A percentile compares a stretch with the other conserved stretches of the same genome.
Conservation (phyloP, 2,888 invertebrate species). For the Synergus japonicus region DNA sequence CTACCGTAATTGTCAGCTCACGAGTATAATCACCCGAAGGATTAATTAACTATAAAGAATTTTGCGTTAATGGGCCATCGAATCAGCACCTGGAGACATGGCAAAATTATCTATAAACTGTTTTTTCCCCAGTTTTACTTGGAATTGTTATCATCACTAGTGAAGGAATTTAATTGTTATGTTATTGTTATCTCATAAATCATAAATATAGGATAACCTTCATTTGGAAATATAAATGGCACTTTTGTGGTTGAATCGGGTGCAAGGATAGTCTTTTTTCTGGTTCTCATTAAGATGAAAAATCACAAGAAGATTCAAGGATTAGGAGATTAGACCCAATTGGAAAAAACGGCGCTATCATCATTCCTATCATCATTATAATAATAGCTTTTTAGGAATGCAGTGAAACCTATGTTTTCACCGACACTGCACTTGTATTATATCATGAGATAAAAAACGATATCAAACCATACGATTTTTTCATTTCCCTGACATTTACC, state of each 20-base stretch:
- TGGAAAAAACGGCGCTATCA: not conserved
- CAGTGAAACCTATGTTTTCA: not conserved
- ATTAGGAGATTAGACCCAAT: slow-evolving; percentile 11
- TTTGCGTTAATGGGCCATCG: not conserved
- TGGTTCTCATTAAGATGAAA: slow-evolving; percentile 1
- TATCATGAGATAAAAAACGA: not conserved
- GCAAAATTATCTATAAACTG: not conserved
- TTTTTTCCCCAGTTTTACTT: slow-evolving; percentile 1
- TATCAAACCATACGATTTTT: too few relatives aligned
- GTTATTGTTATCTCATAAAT: slow-evolving; percentile 18
- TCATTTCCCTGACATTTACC: too few relatives aligned
- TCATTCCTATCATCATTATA: not conserved
- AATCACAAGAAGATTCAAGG: slow-evolving; percentile 25
- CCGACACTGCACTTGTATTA: not conserved
- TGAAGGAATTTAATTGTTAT: slow-evolving; percentile 2
- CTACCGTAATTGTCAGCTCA: not conserved
- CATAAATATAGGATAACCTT: slow-evolving; percentile 8
- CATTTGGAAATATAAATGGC: slow-evolving; percentile 1
- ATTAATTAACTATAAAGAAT: slow-evolving; percentile 18
- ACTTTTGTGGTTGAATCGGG: slow-evolving; percentile 22
- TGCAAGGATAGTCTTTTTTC: slow-evolving; percentile 11
- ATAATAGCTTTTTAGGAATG: not conserved
- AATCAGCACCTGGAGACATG: not conserved
- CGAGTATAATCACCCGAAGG: slow-evolving; percentile 2
- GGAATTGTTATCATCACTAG: not conserved